Conservation (phyloP, 2,113 vertebrate genomes). For the Enhydra lutris region DNA sequence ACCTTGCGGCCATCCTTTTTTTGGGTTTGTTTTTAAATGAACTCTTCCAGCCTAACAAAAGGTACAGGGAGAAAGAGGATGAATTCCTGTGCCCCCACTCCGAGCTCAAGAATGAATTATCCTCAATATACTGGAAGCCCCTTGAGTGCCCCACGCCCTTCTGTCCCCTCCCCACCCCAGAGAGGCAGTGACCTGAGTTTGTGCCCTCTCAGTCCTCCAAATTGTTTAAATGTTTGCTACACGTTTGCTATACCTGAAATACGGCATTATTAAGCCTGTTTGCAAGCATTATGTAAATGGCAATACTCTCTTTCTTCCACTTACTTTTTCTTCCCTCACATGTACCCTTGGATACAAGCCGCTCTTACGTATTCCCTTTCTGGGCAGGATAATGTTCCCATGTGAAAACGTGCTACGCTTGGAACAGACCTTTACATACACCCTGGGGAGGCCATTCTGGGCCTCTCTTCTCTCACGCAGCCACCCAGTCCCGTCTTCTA, state of each 20-base stretch:
- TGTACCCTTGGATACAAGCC: neutral
- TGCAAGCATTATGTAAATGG: neutral
- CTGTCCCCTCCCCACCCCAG: neutral
- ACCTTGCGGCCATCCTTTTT: neutral
- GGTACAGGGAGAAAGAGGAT: neutral
- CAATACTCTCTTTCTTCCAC: neutral
- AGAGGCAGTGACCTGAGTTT: neutral
- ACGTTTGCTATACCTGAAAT: neutral
- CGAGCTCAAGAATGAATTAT: neutral
- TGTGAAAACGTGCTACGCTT: neutral
- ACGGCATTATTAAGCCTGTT: neutral
- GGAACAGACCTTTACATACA: neutral
- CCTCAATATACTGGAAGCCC: neutral
- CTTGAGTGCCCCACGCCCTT: rapidly evolving
- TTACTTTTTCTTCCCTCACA: neutral
- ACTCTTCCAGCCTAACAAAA: neutral
- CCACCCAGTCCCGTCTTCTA: neutral
- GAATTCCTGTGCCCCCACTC: neutral
- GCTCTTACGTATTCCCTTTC: neutral
- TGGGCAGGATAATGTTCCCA: neutral
- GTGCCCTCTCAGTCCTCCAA: neutral
- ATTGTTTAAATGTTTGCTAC: neutral
- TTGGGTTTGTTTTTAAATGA: neutral
- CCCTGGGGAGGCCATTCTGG: neutral
- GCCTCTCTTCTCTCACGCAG: neutral